Evolutionary conservation across 2,888 invertebrate genomes (phyloP).

Genomic region (Xanthorhoe designata): DNA sequence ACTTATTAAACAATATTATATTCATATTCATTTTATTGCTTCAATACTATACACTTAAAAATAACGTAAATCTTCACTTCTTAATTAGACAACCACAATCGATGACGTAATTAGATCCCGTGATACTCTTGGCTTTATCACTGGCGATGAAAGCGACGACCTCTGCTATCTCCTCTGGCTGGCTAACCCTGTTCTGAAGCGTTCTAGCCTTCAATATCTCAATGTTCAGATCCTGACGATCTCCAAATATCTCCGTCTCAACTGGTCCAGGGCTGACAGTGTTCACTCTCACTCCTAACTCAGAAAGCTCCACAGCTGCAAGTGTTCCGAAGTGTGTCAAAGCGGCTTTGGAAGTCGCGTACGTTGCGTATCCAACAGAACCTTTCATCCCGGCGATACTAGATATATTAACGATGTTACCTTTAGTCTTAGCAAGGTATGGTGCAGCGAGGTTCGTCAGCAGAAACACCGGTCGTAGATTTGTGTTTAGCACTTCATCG

Average conservation of each 20-base stretch:
- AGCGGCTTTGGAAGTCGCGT: constrained; percentile 90
- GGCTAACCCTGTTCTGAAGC: constrained; percentile 29
- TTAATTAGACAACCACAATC: constrained; percentile 67
- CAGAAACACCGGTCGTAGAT: constrained; percentile 51
- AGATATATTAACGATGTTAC: constrained; percentile 63
- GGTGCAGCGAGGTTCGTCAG: constrained; percentile 54
- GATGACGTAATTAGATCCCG: constrained; percentile 39
- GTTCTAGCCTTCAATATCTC: constrained; percentile 16
- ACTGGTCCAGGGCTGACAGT: constrained; percentile 90
- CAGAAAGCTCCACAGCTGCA: constrained; percentile 87
- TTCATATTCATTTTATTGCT: too few species aligned
- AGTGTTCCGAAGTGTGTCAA: constrained; percentile 91
- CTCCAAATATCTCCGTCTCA: constrained; percentile 55
- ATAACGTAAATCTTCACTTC: constrained; percentile 4
- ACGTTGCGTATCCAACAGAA: constrained; percentile 52
- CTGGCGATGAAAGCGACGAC: constrained; percentile 37
- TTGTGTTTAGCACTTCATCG: constrained; percentile 54
- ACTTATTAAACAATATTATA: too few species aligned
- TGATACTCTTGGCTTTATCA: constrained; percentile 37
- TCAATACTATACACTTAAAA: neutral
- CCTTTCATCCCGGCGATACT: constrained; percentile 46
- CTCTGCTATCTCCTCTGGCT: constrained; percentile 38
- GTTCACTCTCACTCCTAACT: constrained; percentile 87
- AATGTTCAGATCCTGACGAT: constrained; percentile 10
- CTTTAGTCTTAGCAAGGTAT: constrained; percentile 52